Evolutionary conservation across 2,113 vertebrate genomes (phyloP), one percentile per base, ranked within the genome.

Genomic region (Lota lota): DNA sequence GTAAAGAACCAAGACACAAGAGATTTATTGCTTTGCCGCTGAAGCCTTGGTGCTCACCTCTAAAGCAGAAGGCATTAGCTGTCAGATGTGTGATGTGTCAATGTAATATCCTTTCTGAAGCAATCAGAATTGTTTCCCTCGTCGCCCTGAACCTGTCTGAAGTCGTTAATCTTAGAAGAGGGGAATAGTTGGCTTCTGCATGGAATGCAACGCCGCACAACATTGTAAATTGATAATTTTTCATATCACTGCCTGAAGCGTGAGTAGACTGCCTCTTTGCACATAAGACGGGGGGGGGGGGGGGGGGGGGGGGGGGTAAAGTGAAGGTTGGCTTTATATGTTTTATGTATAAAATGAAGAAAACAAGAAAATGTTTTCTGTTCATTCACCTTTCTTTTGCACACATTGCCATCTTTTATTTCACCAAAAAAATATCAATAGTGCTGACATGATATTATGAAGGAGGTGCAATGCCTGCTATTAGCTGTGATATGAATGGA

Each of bases 91-190:
- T 86, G 86, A 87, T 81, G 83, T 90, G 90, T 90, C 89, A 88
- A 87, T 88, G 88, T 85, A 90, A 91, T 93, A 91, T 91, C 83
- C 85, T 85, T 77, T 81, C 81, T 92, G 91, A 92, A 89, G 91
- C 85, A 80, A 80, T 89, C 82, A 79, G 82, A 86, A 90, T 89
- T 90, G 90, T 90, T 91, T 92, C 90, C 80, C 78, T 86, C 85
- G 72, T 90, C 66, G 79, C 87, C 87, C 79, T 65, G 68, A 83
- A 90, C 89, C 85, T 90, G 89, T 91, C 91, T 90, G 70, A 86
- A 90, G 84, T 85, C 87, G 92, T 92, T 92, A 88, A 90, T 91
- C 87, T 89, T 84, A 57, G 68, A 79, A 78, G 82, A 70, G 76
- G 69, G 81, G 77, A 79, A 81, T 56, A 74, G 83, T 76, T 74